Base-by-base conservation (phyloP, 2,888 invertebrate species). In the Caenorhabditis sp. region DNA sequence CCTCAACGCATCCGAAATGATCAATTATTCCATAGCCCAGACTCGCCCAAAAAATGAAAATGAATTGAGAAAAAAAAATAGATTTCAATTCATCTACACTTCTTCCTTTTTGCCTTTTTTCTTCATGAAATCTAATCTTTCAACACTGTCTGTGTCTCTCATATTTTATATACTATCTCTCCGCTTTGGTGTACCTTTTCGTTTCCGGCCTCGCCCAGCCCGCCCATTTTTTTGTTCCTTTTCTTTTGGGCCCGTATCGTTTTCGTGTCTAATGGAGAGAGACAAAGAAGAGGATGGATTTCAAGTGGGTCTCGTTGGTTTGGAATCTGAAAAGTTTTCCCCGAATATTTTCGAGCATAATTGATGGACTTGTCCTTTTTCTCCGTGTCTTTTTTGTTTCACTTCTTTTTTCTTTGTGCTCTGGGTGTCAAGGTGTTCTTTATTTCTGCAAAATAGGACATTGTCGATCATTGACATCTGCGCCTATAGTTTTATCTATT, bases 401-500 rank as follows among this genome's bases (percentile, higher is more conserved):
- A 17, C 43, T 43, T 43, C 43, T 12, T 43, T 10, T 31, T 31
- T 31, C 10, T n/a, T n/a, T n/a, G n/a, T n/a, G n/a, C n/a, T n/a
- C n/a, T n/a, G n/a, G n/a, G n/a, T 31, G 31, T 31, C 43, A 43
- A 43, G 43, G 43, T 43, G 43, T 43, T 43, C 43, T 43, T 43
- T 17, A 12, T 36, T 36, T 36, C 10, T 36, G 36, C 36, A 36
- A 36, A 36, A 36, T 36, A 8, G 36, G 7, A 10, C 7, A 36
- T 36, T 36, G 5, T 36, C 36, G 7, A 36, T n/a, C n/a, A n/a
- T n/a, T n/a, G n/a, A n/a, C n/a, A n/a, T n/a, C n/a, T n/a, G n/a
- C n/a, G n/a, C n/a, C n/a, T n/a, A n/a, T n/a, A n/a, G 36, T 36
- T 56, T 56, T 56, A 14, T 56, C 27, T 25, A 26, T 17, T 56